Base-by-base conservation (phyloP, 2,888 invertebrate species). In the Euzetes globulus region DNA sequence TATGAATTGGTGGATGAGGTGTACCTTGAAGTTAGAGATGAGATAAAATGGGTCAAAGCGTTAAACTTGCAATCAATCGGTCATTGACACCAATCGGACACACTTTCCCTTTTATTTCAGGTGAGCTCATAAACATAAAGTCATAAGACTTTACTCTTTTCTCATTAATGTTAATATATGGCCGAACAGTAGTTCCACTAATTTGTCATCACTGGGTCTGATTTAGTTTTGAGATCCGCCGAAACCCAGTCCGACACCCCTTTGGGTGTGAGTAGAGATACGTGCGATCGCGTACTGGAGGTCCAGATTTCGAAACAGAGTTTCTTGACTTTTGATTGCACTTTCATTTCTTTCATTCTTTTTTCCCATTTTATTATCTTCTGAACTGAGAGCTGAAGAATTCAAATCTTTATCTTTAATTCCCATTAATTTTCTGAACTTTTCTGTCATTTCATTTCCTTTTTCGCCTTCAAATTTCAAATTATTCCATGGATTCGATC, bases 401-500 rank as follows among this genome's bases (percentile, higher is more conserved):
- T 15, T 45, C 17, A n/a, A 25, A n/a, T 37, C 74, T 19, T 58
- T 55, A 33, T 50, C 41, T 82, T 90, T 91, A 77, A 97, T 94
- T 71, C 97, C 97, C 97, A 98, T 97, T 68, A 98, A 86, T 77
- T 97, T 87, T 85, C 94, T 92, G 84, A 98, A 98, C 85, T 97
- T 98, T 75, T 91, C 91, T 0, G 92, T 91, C 80, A 94, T 91
- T 83, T 90, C 91, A 77, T 94, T 95, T 83, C 95, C 95, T 27
- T 89, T 87, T 84, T 96, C 95, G 82, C 93, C 91, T 0, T 91
- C 89, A 84, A 96, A 94, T 33, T 90, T 89, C 0, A 94, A 90
- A 77, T 89, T 89, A 79, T 90, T 89, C 93, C 94, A 94, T 29
- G 5, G 29, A 29, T 60, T 60, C 9, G 60, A 17, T 60, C 3